Base-by-base conservation (phyloP, 2,888 invertebrate genomes). In the Petrolisthes manimaculis region DNA sequence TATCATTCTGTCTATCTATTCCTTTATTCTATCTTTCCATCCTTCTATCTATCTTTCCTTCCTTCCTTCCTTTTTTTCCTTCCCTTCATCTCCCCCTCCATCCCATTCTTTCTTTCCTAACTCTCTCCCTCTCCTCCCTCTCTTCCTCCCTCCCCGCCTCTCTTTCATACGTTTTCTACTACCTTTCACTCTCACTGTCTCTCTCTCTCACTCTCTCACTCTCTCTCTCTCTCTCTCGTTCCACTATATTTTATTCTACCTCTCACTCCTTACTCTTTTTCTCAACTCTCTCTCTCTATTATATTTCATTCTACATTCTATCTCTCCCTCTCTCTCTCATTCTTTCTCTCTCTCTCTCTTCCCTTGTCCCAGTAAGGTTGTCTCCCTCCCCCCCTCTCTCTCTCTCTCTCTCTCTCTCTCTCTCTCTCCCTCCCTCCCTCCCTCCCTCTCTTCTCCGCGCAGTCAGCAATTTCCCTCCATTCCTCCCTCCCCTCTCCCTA, bases 321-420 rank as follows among this genome's bases (percentile, higher is more conserved):
- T 78, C 12, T 8, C 53, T 53, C 53, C 21, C 54, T 5, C 24
- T 37, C 37, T 18, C 78, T n/a, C n/a, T 78, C 51, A 78, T 5
- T 37, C 37, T 14, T 6, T 71, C 4, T 9, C 6, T 14, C 9
- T 53, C 53, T 53, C 53, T 53, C n/a, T 8, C 77, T 37, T 37
- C 8, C 77, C 14, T 74, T 74, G 12, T n/a, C 5, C 21, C 5
- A 14, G 12, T 5, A 14, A 8, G n/a, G n/a, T n/a, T 21, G 5
- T n/a, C 74, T 74, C 21, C 74, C 74, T 74, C 5, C 74, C 21
- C n/a, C 74, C n/a, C 74, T n/a, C n/a, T n/a, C 21, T 74, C 74
- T n/a, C 14, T 21, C 74, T 21, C n/a, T 37, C 77, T 71, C 5
- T 14, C 71, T 71, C 6, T 21, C 61, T 61, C 61, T 14, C 61